Conservation (phyloP, 2,797 vertebrate species). For the Garrulus glandarius region DNA sequence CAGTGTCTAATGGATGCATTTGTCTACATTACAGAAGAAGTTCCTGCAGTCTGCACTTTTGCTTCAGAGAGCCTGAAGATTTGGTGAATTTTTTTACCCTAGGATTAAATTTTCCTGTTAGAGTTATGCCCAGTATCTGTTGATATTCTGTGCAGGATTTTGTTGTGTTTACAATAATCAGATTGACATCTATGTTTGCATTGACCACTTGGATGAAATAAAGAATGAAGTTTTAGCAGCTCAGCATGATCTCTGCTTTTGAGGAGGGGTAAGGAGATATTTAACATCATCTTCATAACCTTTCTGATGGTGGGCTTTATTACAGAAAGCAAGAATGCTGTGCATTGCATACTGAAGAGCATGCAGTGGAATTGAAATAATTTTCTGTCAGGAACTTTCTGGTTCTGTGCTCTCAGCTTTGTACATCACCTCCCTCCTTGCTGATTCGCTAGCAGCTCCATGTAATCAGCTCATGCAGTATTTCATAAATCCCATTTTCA, state of each 20-base stretch:
- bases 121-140: background rate
- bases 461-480: background rate
- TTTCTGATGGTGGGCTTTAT: background rate
- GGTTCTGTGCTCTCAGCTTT: background rate
- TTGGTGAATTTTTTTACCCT: background rate
- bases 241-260: background rate
- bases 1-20: conserved; percentile 40
- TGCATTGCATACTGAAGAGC: background rate
- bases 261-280: background rate
- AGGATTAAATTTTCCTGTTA: background rate
- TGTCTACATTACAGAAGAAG: background rate
- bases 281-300: background rate
- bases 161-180: background rate
- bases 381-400: background rate
- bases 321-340: background rate
- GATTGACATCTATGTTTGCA: background rate
- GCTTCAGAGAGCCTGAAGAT: background rate
- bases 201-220: background rate
- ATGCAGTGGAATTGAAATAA: background rate
- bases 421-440: background rate
- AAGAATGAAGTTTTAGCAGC: background rate
- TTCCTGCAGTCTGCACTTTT: background rate
- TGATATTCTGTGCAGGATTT: background rate
- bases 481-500: background rate
- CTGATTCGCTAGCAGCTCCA: background rate